A percentile compares a stretch with the other conserved stretches of the same genome.
These are phyloP conservation scores for Nemopilema nomurai DNA, from an alignment of 30 jellyfish, hydroid and myxozoan species.

Conservation along the genomic window DNA sequence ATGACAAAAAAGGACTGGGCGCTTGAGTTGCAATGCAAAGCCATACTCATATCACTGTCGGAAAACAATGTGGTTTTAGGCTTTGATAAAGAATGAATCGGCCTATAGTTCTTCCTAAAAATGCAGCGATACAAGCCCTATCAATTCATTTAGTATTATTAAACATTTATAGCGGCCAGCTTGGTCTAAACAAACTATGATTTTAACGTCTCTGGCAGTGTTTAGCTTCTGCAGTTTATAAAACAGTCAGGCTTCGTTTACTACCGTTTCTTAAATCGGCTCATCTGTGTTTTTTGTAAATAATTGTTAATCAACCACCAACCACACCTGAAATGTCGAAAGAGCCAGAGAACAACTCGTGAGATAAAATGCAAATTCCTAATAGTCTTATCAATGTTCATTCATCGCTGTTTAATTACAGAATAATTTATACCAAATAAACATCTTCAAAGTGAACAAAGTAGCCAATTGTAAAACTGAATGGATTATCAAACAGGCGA, in stretches of 20 bases:
- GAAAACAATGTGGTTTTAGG: neutral
- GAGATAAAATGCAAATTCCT: neutral
- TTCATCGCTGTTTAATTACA: neutral
- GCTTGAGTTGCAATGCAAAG: neutral
- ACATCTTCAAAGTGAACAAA: neutral
- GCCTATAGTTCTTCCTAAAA: neutral
- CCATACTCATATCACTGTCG: neutral
- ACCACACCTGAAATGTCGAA: neutral
- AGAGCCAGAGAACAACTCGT: neutral
- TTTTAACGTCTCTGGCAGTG: neutral
- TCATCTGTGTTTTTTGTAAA: neutral
- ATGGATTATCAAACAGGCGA: neutral
- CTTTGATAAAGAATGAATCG: neutral
- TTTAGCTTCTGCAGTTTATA: neutral
- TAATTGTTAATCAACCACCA: neutral
- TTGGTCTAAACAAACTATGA: neutral
- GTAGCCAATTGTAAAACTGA: neutral
- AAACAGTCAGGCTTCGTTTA: neutral
- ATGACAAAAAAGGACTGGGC: neutral
- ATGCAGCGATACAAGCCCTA: neutral
- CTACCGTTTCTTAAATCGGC: neutral
- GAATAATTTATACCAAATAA: neutral
- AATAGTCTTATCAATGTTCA: neutral
- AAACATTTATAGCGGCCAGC: neutral
- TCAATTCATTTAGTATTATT: neutral